These are phyloP conservation scores for Siderastrea radians DNA, from an alignment of 92 coral and sea anemone genomes.

Conservation along the genomic window DNA sequence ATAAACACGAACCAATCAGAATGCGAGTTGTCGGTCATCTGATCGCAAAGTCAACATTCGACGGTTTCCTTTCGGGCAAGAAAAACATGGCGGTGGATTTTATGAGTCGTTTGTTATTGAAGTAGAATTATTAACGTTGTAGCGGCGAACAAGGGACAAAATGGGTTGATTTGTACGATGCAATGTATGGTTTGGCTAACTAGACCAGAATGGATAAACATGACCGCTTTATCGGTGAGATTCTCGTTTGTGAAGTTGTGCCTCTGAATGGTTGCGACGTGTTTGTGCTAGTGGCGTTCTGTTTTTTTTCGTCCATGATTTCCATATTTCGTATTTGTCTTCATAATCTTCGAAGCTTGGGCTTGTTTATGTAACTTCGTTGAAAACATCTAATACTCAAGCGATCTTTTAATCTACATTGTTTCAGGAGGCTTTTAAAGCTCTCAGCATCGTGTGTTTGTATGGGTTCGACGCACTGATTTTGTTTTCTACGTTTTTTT, in stretches of 20 bases:
- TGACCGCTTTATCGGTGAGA: conserved; percentile 77
- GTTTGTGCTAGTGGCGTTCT: conserved; percentile 31
- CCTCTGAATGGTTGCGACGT: conserved; percentile 17
- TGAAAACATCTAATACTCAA: conserved; percentile 30
- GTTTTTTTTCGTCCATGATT: conserved; percentile 1
- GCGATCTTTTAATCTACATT: conserved; percentile 28
- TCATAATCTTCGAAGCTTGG: conserved; percentile 25
- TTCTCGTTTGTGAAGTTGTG: conserved; percentile 23
- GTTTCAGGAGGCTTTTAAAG: conserved; percentile 11
- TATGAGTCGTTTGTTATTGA: conserved; percentile 45
- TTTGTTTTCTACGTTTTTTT: conserved; percentile 8
- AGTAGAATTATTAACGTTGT: conserved; percentile 51
- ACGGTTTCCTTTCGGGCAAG: conserved; percentile 43
- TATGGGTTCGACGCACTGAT: background rate
- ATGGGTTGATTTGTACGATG: conserved; percentile 75
- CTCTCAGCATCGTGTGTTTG: background rate
- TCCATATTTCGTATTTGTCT: conserved; percentile 42
- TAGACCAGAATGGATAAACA: conserved; percentile 74
- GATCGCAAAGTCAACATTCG: conserved; percentile 58
- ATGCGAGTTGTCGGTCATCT: conserved; percentile 34
- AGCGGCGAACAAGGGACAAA: conserved; percentile 12
- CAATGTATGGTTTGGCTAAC: conserved; percentile 39
- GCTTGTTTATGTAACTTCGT: conserved; percentile 41
- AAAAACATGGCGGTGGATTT: conserved; percentile 60
- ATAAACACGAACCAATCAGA: conserved; percentile 33